Evolutionary conservation across 2,797 vertebrate genomes (phyloP), one percentile per base, ranked within the genome.

Genomic region (Anniella stebbinsi): DNA sequence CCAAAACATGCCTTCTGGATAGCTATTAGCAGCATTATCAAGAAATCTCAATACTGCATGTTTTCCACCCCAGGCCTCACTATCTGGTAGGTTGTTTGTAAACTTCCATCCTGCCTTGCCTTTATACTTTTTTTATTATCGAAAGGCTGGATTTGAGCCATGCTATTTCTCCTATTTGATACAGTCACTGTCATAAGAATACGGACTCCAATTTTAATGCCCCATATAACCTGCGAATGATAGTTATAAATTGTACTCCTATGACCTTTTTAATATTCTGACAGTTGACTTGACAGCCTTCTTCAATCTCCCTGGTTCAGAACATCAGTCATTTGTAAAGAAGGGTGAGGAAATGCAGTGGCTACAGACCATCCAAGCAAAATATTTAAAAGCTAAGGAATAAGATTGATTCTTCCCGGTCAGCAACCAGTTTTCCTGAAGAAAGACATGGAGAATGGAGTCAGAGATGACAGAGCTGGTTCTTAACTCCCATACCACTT

Each of bases 221-320:
- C 84, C 76, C 36, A 36, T 54, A 86, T 87, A 91, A 84, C 92
- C 63, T 88, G 63, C 21, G 86, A 88, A 69, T 41, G 85, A 87
- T 87, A 60, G 76, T 45, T 93, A 80, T 84, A 93, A 92, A 89
- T 72, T 90, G 80, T 66, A 38, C 30, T 93, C 86, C 72, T 91
- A 57, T 87, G 88, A 90, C 83, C 77, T 93, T 95, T 93, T 77
- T 84, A 93, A 91, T 82, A 36, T 91, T 89, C 87, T 91, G 87
- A 66, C 81, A 93, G 80, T 66, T 84, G 91, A 33, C 89, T 89
- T 95, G 88, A 91, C 83, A 90, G 15, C 28, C 76, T 89, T 90
- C 92, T 84, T 92, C 72, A 86, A 13, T 86, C 76, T 72, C 78
- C 57, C 57, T 81, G 82, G 63, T 89, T 88, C 84, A 93, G 70